phyloP scores from a whole-genome alignment of 2,888 invertebrate species.

The Ctenicera cuprea region DNA sequence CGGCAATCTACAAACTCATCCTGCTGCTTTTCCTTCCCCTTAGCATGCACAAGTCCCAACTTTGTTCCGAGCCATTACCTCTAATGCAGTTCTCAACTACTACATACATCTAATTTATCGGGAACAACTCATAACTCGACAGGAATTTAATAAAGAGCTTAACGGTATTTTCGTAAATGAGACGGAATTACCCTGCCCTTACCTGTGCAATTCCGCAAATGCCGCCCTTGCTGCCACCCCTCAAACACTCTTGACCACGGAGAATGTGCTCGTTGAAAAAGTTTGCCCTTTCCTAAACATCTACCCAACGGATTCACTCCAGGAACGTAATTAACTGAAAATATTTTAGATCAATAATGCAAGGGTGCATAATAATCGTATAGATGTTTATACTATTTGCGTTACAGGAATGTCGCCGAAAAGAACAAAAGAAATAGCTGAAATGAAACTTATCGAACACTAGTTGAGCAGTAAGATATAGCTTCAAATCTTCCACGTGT shows the following conservation, averaged over 20 bases:
- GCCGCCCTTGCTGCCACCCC: slow-evolving; percentile 41
- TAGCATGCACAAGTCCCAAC: slow-evolving; percentile 56
- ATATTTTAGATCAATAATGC: too few relatives aligned
- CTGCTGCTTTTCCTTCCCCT: slow-evolving; percentile 54
- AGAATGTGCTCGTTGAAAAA: slow-evolving; percentile 28
- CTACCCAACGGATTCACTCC: slow-evolving; percentile 13
- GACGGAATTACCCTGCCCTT: slow-evolving; percentile 49
- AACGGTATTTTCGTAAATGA: slow-evolving; percentile 52
- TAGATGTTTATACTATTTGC: too few relatives aligned
- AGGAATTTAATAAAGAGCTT: slow-evolving; percentile 58
- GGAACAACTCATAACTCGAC: slow-evolving; percentile 55
- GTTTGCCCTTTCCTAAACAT: slow-evolving; percentile 28
- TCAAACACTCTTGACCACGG: slow-evolving; percentile 43
- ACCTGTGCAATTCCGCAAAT: slow-evolving; percentile 52
- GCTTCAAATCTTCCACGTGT: too few relatives aligned
- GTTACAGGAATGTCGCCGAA: too few relatives aligned
- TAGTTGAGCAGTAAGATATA: too few relatives aligned
- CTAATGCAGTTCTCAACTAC: slow-evolving; percentile 60
- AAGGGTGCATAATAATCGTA: too few relatives aligned
- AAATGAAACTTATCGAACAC: too few relatives aligned
- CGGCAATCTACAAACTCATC: slow-evolving; percentile 54
- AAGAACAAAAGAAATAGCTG: too few relatives aligned
- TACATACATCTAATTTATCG: slow-evolving; percentile 56
- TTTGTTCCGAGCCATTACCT: slow-evolving; percentile 61
- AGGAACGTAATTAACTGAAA: not conserved